Evolutionary conservation across 2,797 vertebrate species (phyloP).

Genomic region (Pangasius larnaudii): DNA sequence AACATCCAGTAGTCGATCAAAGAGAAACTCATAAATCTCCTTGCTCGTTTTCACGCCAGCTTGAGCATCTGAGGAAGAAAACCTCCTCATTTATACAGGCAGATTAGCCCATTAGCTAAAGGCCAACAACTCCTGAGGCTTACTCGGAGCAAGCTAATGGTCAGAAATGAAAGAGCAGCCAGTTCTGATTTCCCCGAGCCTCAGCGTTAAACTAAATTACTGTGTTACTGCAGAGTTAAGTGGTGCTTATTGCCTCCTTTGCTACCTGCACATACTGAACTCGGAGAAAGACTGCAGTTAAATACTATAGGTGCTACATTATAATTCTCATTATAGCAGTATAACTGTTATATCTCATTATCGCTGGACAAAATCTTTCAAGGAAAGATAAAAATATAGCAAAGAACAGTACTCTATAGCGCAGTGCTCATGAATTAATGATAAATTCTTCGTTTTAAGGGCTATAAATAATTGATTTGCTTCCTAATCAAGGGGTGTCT

Average conservation of each 20-base stretch:
- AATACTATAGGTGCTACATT: not conserved
- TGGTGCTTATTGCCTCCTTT: conserved; percentile 12
- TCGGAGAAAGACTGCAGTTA: not conserved
- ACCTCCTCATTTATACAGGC: not conserved
- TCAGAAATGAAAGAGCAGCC: conserved; percentile 21
- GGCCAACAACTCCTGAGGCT: conserved; percentile 14
- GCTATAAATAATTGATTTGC: not conserved
- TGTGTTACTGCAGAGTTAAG: conserved; percentile 8
- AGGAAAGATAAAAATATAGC: not conserved
- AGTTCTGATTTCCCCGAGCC: not conserved
- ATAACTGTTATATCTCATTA: not conserved
- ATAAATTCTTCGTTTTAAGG: not conserved
- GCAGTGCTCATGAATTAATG: not conserved
- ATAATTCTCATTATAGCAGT: not conserved
- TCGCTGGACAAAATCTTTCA: not conserved
- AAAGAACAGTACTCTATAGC: not conserved
- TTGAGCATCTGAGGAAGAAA: conserved; percentile 4
- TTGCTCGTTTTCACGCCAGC: conserved; percentile 3
- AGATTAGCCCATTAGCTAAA: conserved; percentile 17
- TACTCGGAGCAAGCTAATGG: not conserved
- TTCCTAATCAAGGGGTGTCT: not conserved
- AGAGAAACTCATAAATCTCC: not conserved
- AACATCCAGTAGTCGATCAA: not conserved
- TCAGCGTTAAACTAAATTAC: conserved; percentile 6
- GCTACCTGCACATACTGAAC: not conserved